Evolutionary conservation across 1,140 invertebrate genomes (phyloP), one percentile per base, ranked within the genome.

Genomic region (Glomeris maerens): DNA sequence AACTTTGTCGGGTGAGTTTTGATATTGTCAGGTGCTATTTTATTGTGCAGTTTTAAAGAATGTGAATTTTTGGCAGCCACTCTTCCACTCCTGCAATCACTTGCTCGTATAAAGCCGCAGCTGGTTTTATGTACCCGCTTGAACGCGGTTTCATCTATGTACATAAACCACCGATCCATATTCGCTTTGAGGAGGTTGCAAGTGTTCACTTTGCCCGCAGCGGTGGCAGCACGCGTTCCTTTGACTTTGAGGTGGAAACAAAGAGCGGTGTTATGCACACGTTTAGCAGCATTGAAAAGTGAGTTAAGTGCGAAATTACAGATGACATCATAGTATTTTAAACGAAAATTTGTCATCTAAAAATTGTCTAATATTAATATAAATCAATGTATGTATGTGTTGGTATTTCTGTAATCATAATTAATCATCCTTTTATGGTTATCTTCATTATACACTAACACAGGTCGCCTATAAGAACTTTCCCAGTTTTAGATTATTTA

Each of bases 61-160:
- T n/a, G n/a, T n/a, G n/a, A n/a, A n/a, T n/a, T 61, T 54, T 59
- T 72, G 73, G 36, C 66, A 92, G 90, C 2, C 83, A 93, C 66
- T 82, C 84, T 47, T 85, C 85, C 22, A 93, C 89, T 2, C 84
- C 91, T 1, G 91, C 89, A 0, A 80, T 98, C 45, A 77, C 83
- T 36, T 99, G 96, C 70, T 96, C 94, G 0, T 97, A 93, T 69
- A 96, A 95, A 71, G 93, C 95, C n/a, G 87, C 91, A 4, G 92
- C 91, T 17, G 96, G 96, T 17, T 86, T 90, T 61, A 66, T 99
- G 27, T 99, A 99, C 74, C 95, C 96, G 2, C 70, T 99, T n/a
- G 96, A 99, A 67, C 77, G 94, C 62, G 95, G 95, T 25, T 97
- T 99, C 60, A 96, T 99, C 54, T 99, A 93, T 63, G 87, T 99